Evolutionary conservation across 2,797 vertebrate species (phyloP), one percentile per base, ranked within the genome.

Genomic region (Telmatherina bonti): DNA sequence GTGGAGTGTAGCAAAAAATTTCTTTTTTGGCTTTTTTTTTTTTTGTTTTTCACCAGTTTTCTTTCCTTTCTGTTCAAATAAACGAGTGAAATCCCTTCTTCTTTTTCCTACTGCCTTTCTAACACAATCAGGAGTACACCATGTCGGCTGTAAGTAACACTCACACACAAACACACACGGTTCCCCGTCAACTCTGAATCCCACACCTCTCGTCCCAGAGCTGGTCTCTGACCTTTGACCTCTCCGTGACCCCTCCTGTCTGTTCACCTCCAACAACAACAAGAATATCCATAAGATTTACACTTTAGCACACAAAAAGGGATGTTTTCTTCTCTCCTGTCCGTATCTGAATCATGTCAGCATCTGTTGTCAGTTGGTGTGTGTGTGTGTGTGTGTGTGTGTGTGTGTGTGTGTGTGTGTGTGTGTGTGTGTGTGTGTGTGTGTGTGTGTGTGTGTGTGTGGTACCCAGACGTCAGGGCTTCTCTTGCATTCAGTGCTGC

Each of bases 131-230:
- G 98, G 97, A 95, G 96, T 96, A 95, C 97, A 97, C 92, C 97
- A 96, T 94, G 93, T 95, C 83, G 93, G 95, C 96, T 99, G 98
- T 99, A 97, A 99, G 98, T 99, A 99, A 95, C 79, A 92, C 83
- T 92, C 83, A 89, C 88, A 80, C 91, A 90, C 90, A 80, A 87
- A 90, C 86, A 92, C 89, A 87, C 87, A 88, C 80, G 79, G 20
- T 59, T 79, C 66, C 29, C 45, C 67, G 49, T 82, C 81, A 67
- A 62, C 60, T 75, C 76, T 33, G 31, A 80, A 62, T 51, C 80
- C 82, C 73, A 57, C 63, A 64, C 68, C 80, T 78, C 74, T 73
- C 41, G 4, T 66, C 57, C 64, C 78, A 70, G 74, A 83, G 66
- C 76, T 35, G 38, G 67, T 74, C 76, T 77, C 73, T 69, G 73